Conservation (phyloP, 2,888 invertebrate genomes). For the Lasius platythorax region DNA sequence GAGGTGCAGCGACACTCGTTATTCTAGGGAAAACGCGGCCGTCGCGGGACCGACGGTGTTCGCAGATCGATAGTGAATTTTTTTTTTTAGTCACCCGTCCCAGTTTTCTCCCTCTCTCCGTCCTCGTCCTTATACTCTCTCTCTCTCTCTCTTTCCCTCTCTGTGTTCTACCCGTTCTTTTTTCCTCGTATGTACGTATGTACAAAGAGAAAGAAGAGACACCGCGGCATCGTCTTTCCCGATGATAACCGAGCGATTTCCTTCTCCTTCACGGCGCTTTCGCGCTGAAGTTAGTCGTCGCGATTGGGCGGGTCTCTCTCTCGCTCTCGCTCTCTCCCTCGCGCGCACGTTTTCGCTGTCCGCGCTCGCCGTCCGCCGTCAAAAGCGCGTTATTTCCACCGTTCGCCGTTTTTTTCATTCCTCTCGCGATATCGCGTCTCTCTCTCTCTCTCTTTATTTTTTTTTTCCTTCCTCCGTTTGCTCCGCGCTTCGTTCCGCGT, state of each 20-base stretch:
- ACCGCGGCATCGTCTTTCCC: slow-evolving; percentile 9
- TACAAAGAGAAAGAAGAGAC: background rate
- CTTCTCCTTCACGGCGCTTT: slow-evolving; percentile 23
- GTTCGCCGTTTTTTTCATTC: slow-evolving; percentile 16
- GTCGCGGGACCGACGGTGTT: slow-evolving; percentile 66
- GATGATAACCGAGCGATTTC: slow-evolving; percentile 36
- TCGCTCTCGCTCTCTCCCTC: slow-evolving; percentile 5
- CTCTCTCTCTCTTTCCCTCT: background rate
- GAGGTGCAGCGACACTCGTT: slow-evolving; percentile 4
- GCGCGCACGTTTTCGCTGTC: slow-evolving; percentile 43
- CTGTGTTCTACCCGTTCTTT: background rate
- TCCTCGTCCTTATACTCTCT: background rate
- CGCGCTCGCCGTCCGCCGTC: slow-evolving; percentile 27
- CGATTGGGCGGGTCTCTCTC: slow-evolving; percentile 67
- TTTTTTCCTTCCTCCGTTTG: background rate
- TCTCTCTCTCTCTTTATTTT: background rate
- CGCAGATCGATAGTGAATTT: slow-evolving; percentile 78
- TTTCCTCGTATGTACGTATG: background rate
- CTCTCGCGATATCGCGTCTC: slow-evolving; percentile 38
- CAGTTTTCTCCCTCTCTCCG: slow-evolving; percentile 68
- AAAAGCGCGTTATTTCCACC: background rate
- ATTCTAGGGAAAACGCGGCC: slow-evolving; percentile 64
- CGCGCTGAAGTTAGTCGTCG: slow-evolving; percentile 33
- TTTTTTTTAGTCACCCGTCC: slow-evolving; percentile 75
- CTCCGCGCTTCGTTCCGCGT: background rate